Evolutionary conservation across 2,888 invertebrate genomes (phyloP), one percentile per base, ranked within the genome.

Genomic region (Helicoverpa assulta): DNA sequence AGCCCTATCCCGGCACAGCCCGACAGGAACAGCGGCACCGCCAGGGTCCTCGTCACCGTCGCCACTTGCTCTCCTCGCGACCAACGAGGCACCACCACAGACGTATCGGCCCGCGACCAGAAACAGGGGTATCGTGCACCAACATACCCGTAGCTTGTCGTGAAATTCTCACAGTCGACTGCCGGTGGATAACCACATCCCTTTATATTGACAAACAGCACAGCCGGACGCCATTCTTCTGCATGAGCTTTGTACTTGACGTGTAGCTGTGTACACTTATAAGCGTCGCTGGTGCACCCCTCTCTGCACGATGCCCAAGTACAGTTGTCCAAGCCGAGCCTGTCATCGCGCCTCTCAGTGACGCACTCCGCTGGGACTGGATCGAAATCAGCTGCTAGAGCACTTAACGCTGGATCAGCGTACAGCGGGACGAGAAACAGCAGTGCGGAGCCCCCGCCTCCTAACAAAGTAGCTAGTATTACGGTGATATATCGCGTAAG

Each of bases 1-100:
- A 98, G 96, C 37, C 98, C 98, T 81, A 98, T 97, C 68, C 98
- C 98, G 79, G 98, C 98, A 85, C 98, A 97, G 82, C 98, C 96
- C 65, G 98, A 98, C 88, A 98, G 96, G 87, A 98, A 97, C 93
- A 98, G 97, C 75, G 98, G 98, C 85, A 98, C 97, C 69, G 97
- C 98, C 93, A 98, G 97, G 91, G 97, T 98, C 92, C 98, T 97
- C 81, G 98, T 97, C 86, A 98, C 98, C 81, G 97, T 97, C 73
- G 97, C 97, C 82, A 98, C 97, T 91, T 98, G 98, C 89, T 98
- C 97, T 80, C 98, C 97, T 77, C 98, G 96, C 89, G 98, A 98
- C 96, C 98, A 98, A 86, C 97, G 96, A 59, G 98, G 98, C 88
- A 99, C 96, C 77, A 98, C 98, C 83, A 98, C 97, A 73, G 97